Percentiles rank a stretch among this genome's conserved stretches.
Evolutionary conservation across 2,888 invertebrate species (phyloP).

Genomic region (Linnaemya tessellans): DNA sequence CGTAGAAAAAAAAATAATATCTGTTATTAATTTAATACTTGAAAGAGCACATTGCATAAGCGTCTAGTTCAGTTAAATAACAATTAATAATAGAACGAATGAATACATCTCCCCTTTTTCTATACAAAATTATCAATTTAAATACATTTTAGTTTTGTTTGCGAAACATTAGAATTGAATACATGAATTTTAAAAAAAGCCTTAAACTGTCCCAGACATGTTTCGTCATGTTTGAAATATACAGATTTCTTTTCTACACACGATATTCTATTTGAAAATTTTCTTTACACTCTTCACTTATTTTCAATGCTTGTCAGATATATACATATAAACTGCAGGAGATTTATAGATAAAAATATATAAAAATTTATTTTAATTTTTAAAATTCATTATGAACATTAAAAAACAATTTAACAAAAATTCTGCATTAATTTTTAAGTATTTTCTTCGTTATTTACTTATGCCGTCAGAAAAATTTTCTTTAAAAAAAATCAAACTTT

Average conservation of each 20-base stretch:
- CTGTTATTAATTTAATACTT: background rate
- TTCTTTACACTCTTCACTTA: background rate
- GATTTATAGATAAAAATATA: background rate
- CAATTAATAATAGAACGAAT: background rate
- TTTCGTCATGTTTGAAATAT: background rate
- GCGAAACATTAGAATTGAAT: too few species aligned
- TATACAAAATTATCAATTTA: background rate
- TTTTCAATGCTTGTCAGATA: background rate
- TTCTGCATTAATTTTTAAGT: too few species aligned
- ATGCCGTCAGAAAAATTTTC: background rate
- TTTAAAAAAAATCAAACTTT: background rate
- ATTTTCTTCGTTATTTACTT: background rate
- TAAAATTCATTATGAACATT: background rate
- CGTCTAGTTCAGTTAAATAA: background rate
- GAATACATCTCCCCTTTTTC: background rate
- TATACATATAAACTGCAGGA: background rate
- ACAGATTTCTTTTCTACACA: background rate
- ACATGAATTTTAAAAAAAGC: background rate
- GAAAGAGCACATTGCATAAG: background rate
- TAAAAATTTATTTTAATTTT: background rate
- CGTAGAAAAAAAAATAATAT: background rate
- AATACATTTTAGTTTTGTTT: background rate
- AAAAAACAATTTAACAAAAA: background rate
- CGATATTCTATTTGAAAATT: background rate
- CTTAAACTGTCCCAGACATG: background rate